A percentile compares a stretch with the other conserved stretches of the same genome.
Evolutionary conservation across 2,797 vertebrate species (phyloP).

Genomic region (Chaenodraco wilsoni): DNA sequence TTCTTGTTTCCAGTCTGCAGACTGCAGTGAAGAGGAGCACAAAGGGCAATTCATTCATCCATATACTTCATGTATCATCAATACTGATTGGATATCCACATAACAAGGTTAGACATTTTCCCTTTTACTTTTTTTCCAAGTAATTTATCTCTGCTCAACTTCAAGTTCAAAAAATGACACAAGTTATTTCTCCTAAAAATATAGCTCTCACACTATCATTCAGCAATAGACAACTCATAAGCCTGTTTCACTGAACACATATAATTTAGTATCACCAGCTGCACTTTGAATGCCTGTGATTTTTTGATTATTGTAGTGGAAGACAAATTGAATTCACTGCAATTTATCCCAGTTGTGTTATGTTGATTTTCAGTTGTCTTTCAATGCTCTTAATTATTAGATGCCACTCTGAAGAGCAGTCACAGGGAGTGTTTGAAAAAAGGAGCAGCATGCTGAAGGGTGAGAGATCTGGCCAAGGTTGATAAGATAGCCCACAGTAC

Average conservation of each 20-base stretch:
- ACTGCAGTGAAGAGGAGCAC: too few relatives aligned
- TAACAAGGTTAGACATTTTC: too few relatives aligned
- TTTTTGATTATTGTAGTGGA: background rate
- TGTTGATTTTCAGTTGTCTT: background rate
- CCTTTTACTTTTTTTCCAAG: background rate
- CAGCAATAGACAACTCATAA: constrained; percentile 19
- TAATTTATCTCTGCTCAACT: background rate
- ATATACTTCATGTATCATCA: too few relatives aligned
- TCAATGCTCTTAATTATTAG: constrained; percentile 6
- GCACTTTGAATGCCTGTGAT: background rate
- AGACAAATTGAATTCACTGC: constrained; percentile 8
- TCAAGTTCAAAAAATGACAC: background rate
- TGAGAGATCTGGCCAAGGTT: constrained; percentile 17
- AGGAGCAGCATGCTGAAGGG: constrained; percentile 3
- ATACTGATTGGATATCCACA: too few relatives aligned
- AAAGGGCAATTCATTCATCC: too few relatives aligned
- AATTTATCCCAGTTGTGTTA: background rate
- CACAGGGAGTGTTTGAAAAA: background rate
- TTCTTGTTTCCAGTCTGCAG: too few relatives aligned
- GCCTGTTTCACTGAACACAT: constrained; percentile 2
- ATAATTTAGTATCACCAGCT: constrained; percentile 6
- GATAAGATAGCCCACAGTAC: constrained; percentile 6
- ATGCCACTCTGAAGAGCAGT: constrained; percentile 5
- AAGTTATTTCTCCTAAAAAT: background rate
- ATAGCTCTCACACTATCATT: constrained; percentile 20